A percentile compares a stretch with the other conserved stretches of the same genome.
Conservation (phyloP, 2,113 vertebrate genomes). For the Anser brachyrhynchus region DNA sequence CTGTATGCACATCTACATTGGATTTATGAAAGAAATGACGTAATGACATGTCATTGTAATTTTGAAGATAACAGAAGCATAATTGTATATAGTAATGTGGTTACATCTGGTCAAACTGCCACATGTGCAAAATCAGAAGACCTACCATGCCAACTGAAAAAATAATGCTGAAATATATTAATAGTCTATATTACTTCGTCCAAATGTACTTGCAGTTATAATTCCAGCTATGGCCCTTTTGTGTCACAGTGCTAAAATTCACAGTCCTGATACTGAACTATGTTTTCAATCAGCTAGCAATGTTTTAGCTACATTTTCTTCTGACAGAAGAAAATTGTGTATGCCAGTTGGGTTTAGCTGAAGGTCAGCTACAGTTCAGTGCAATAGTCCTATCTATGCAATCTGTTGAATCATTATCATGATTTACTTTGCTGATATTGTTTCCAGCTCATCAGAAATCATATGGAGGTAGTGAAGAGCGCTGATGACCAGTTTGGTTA, state of each 20-base stretch:
- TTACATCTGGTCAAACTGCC: constrained; percentile 14
- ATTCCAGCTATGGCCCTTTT: neutral
- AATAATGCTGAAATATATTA: neutral
- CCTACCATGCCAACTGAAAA: constrained; percentile 10
- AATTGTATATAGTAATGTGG: neutral
- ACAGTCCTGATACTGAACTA: neutral
- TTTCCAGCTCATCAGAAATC: constrained; percentile 26
- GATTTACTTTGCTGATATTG: neutral
- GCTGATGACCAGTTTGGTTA: neutral
- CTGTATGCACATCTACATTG: neutral
- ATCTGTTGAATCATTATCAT: neutral
- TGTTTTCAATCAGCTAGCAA: neutral
- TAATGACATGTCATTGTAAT: neutral
- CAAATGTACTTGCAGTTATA: neutral
- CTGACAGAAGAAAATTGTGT: neutral
- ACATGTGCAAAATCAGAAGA: neutral
- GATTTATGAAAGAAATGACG: constrained; percentile 8
- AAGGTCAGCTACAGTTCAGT: neutral
- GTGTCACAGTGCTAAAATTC: neutral
- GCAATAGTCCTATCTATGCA: neutral
- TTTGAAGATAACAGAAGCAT: constrained; percentile 20
- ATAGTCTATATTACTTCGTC: neutral
- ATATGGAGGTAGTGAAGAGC: neutral
- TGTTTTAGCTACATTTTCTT: constrained; percentile 24
- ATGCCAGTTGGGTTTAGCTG: neutral